Conservation (phyloP, 2,888 invertebrate species). For the Xylocampa areola region DNA sequence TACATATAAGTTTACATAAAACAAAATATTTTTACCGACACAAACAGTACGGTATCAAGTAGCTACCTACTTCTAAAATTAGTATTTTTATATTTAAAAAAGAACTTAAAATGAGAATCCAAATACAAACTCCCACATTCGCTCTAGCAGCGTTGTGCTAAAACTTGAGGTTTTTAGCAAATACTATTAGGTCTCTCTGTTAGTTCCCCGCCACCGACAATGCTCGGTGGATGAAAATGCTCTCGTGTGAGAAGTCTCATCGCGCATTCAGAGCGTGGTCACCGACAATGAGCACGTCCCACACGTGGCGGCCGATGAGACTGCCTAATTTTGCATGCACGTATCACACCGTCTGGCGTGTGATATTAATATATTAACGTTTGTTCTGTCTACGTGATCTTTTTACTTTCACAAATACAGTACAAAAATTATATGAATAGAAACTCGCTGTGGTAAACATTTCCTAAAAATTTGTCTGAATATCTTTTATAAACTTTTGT, state of each 20-base stretch:
- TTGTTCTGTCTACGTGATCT: constrained; percentile 13
- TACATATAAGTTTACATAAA: no score
- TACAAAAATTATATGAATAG: no score
- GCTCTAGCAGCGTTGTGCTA: no score
- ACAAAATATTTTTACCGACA: no score
- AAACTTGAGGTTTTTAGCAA: constrained; percentile 1
- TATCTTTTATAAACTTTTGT: no score
- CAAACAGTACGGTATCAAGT: no score
- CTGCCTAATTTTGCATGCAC: constrained; percentile 25
- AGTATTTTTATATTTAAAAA: no score
- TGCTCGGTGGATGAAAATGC: not conserved
- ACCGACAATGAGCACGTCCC: constrained; percentile 29
- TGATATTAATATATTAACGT: constrained; percentile 35
- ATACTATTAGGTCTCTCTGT: not conserved
- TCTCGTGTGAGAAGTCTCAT: not conserved
- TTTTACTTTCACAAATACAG: not conserved
- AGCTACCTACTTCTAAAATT: no score
- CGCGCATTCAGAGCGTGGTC: constrained; percentile 14
- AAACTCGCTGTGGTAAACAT: not conserved
- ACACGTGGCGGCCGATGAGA: constrained; percentile 1
- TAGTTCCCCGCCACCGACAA: not conserved
- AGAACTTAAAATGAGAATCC: no score
- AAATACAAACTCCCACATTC: no score
- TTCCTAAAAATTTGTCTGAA: no score
- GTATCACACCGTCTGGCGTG: constrained; percentile 5